Evolutionary conservation across 2,888 invertebrate species (phyloP).

Genomic region (Pristionchus mayeri): DNA sequence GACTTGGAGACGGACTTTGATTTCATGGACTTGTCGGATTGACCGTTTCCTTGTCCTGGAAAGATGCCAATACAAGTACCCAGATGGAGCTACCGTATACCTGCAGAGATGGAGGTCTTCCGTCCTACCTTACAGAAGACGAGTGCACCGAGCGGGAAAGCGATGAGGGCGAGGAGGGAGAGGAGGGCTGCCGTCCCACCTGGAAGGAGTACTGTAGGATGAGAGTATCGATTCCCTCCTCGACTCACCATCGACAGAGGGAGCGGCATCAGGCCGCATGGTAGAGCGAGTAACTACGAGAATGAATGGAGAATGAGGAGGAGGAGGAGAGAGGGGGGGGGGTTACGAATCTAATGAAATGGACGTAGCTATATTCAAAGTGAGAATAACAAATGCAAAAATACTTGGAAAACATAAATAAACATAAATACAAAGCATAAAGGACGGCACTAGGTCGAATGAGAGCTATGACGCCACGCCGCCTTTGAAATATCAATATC

Average conservation of each 20-base stretch:
- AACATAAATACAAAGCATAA: no score
- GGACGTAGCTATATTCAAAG: no score
- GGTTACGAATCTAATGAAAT: no score
- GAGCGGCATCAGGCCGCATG: conserved; percentile 15
- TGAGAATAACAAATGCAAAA: no score
- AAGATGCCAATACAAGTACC: not conserved
- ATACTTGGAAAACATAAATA: no score
- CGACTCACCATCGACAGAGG: no score
- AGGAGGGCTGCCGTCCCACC: not conserved
- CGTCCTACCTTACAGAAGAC: not conserved
- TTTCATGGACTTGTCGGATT: not conserved
- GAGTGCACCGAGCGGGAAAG: not conserved
- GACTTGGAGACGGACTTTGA: not conserved
- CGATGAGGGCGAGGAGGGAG: not conserved
- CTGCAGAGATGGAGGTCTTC: conserved; percentile 7
- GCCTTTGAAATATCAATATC: no score
- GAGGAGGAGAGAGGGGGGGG: not conserved
- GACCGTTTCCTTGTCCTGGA: no score
- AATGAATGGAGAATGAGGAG: not conserved
- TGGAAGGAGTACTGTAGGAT: conserved; percentile 2
- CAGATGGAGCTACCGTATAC: conserved; percentile 16
- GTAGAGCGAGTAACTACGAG: not conserved
- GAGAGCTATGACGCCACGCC: no score
- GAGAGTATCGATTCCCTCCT: no score
- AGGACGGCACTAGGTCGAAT: no score